These are phyloP conservation scores for Thera obeliscata DNA, from an alignment of 2,888 invertebrate genomes.

Conservation along the genomic window DNA sequence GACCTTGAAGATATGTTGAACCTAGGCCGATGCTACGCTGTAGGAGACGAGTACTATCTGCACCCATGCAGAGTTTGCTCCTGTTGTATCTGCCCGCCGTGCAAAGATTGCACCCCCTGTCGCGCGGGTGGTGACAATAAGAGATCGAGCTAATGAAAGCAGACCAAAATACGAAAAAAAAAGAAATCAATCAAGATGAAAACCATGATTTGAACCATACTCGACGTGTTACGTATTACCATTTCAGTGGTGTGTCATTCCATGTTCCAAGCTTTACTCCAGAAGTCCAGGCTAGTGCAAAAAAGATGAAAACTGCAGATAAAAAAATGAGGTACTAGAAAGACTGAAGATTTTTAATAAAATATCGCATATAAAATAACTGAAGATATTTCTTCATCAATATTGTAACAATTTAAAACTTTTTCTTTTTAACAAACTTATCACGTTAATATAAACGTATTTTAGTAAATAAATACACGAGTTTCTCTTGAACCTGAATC, in stretches of 20 bases:
- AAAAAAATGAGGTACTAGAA: not conserved
- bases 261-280: no score
- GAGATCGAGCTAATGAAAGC: not conserved
- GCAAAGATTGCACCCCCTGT: slow-evolving; percentile 43
- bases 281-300: no score
- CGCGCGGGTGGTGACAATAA: not conserved
- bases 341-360: not conserved
- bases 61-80: slow-evolving; percentile 52
- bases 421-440: not conserved
- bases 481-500: not conserved
- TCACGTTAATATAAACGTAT: slow-evolving; percentile 7
- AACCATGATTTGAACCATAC: no score
- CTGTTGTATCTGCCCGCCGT: slow-evolving; percentile 31
- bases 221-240: no score
- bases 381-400: not conserved
- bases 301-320: not conserved
- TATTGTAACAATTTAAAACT: not conserved
- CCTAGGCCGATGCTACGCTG: slow-evolving; percentile 69
- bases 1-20: slow-evolving; percentile 72
- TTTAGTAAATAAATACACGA: slow-evolving; percentile 4
- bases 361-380: not conserved
- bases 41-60: slow-evolving; percentile 70
- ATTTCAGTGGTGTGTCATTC: no score
- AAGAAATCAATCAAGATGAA: no score
- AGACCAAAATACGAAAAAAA: not conserved